These are phyloP conservation scores for Cinara cedri DNA, from an alignment of 2,888 invertebrate species.

Conservation along the genomic window DNA sequence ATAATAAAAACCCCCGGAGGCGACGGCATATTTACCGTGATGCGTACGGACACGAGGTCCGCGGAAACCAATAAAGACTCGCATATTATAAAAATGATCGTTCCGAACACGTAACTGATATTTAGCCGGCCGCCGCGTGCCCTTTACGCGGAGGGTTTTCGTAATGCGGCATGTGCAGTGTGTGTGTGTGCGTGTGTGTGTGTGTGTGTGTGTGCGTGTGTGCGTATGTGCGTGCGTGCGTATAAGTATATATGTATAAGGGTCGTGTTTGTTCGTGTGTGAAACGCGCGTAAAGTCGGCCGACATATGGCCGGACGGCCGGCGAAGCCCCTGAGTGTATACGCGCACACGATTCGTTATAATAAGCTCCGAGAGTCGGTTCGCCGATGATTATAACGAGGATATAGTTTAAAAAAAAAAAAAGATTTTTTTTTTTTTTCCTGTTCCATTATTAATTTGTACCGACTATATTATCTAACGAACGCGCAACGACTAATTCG, in stretches of 20 bases:
- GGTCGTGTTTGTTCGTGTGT: slow-evolving; percentile 54
- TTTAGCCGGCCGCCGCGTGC: slow-evolving; percentile 36
- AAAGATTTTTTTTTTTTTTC: slow-evolving; percentile 32
- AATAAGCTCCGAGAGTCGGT: slow-evolving; percentile 49
- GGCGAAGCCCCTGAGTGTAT: slow-evolving; percentile 45
- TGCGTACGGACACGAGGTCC: background rate
- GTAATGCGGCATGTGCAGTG: background rate
- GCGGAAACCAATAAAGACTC: slow-evolving; percentile 37
- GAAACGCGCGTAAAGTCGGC: slow-evolving; percentile 49
- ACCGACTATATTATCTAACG: no score
- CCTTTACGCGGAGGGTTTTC: slow-evolving; percentile 40
- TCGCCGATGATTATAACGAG: slow-evolving; percentile 36
- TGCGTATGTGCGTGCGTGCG: no score
- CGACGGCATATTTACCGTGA: background rate
- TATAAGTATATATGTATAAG: no score
- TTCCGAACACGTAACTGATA: slow-evolving; percentile 46
- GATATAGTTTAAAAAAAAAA: slow-evolving; percentile 20
- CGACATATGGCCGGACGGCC: slow-evolving; percentile 39
- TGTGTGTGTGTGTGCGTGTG: no score
- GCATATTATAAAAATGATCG: background rate
- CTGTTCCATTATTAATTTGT: no score
- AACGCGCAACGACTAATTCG: no score
- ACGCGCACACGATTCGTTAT: slow-evolving; percentile 47
- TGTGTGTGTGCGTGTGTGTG: no score
- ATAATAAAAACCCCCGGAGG: background rate